phyloP scores from a whole-genome alignment of 2,113 vertebrate genomes.

The Syrmaticus mikado region DNA sequence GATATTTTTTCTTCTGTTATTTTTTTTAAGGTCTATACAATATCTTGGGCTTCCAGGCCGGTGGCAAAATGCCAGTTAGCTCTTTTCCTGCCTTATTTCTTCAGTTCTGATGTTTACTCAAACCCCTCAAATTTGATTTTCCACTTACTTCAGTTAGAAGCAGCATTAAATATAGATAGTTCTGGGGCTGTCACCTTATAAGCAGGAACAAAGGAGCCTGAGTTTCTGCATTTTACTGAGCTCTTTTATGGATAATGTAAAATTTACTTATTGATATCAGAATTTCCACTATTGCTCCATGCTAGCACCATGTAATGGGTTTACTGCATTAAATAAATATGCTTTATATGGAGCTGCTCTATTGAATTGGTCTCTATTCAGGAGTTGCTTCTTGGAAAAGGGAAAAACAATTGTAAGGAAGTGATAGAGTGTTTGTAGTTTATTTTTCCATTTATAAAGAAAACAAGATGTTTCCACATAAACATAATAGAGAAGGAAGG shows the following conservation, averaged over 20 bases:
- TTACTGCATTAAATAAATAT: neutral
- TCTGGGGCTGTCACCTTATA: neutral
- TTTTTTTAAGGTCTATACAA: neutral
- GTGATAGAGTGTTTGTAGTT: neutral
- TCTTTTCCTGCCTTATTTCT: neutral
- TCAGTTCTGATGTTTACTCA: neutral
- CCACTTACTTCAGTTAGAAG: neutral
- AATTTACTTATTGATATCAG: neutral
- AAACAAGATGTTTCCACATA: neutral
- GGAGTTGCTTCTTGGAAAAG: neutral
- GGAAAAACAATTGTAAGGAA: neutral
- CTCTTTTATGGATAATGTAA: neutral
- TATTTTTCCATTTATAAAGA: conserved; percentile 15
- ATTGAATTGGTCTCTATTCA: neutral
- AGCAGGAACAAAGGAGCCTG: neutral
- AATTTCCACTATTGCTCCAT: neutral
- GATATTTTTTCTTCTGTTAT: neutral
- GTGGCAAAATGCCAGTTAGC: neutral
- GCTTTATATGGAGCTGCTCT: neutral
- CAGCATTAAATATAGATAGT: neutral
- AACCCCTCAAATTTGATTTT: neutral
- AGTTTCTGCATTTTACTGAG: neutral
- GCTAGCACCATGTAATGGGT: neutral
- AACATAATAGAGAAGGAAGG: neutral
- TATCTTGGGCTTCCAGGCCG: neutral